These are phyloP conservation scores for Mus minutoides DNA, from an alignment of 2,797 vertebrate genomes.

Conservation along the genomic window DNA sequence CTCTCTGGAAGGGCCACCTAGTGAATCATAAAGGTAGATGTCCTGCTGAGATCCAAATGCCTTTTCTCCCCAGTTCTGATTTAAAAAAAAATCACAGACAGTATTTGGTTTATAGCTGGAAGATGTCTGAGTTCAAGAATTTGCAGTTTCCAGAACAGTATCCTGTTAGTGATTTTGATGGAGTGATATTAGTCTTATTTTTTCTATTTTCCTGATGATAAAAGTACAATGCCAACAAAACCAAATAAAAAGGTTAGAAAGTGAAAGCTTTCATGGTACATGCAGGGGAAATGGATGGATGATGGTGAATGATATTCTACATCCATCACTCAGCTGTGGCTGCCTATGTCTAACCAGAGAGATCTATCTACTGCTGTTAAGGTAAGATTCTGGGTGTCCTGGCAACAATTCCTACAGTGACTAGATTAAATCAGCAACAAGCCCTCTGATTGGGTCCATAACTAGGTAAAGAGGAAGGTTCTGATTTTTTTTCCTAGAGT, in stretches of 20 bases:
- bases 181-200: neutral
- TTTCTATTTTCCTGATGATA: neutral
- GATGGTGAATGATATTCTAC: neutral
- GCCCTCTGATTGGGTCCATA: neutral
- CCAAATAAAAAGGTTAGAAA: neutral
- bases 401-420: neutral
- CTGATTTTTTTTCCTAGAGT: neutral
- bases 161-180: neutral
- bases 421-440: neutral
- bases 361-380: neutral
- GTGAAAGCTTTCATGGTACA: neutral
- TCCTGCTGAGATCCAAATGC: neutral
- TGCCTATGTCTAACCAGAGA: neutral
- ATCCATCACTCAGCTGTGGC: neutral
- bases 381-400: neutral
- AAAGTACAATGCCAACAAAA: constrained; percentile 6
- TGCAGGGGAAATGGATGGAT: neutral
- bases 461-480: neutral
- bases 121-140: neutral
- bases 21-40: neutral
- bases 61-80: neutral
- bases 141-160: neutral
- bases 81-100: neutral
- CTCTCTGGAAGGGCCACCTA: no score
- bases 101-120: neutral